Evolutionary conservation across 2,797 vertebrate genomes (phyloP), one percentile per base, ranked within the genome.

Genomic region (Malurus leucopterus): DNA sequence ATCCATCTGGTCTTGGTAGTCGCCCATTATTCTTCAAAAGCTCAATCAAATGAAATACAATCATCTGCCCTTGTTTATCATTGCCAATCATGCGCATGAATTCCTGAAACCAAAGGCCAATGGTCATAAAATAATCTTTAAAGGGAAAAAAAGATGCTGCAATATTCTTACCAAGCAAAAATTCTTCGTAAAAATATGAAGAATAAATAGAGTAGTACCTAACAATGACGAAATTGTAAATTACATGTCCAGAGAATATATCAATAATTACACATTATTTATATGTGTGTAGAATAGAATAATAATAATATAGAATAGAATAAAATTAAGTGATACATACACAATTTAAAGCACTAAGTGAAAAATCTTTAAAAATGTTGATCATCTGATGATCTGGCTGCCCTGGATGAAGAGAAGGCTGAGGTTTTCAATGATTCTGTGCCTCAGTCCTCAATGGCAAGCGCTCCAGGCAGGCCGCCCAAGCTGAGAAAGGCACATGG

Each of bases 31-130:
- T 97, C 93, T 98, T 99, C 83, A 98, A 90, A 91, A 99, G 98
- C 79, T 99, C 98, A 87, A 99, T 98, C 90, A 99, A 97, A 93
- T 99, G 98, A 95, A 99, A 99, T 11, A 99, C 99, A 58, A 99
- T 99, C 99, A 99, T 99, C 96, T 99, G 99, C 46, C 99, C 99
- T 95, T 99, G 99, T 93, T 99, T 99, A 94, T 99, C 99, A 67
- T 98, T 98, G 32, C 99, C 99, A 97, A 99, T 99, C 97, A 98
- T 98, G 54, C 98, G 98, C 99, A 99, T 99, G 90, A 99, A 99
- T 93, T 99, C 98, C 99, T 99, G 92, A 64, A 96, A 97, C n/a
- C 90, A 41, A 89, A 92, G 43, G 22, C 13, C 14, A 15, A 49
- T 20, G n/a, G 19, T 54, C 15, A 77, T 44, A 73, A 73, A 9